Evolutionary conservation across 2,888 invertebrate species (phyloP).

Genomic region (Tholera decimalis): DNA sequence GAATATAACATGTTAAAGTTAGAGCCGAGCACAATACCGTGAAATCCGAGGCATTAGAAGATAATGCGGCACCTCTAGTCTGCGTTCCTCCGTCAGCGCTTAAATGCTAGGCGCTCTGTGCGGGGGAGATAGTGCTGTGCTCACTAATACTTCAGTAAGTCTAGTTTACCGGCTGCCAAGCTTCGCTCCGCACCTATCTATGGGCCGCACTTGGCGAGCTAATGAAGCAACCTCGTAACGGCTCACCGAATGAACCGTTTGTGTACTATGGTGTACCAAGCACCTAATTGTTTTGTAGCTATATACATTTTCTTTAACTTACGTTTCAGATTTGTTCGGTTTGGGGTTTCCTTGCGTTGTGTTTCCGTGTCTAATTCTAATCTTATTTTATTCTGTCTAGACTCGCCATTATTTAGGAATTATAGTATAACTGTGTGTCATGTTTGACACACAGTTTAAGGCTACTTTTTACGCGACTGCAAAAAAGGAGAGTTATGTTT

Average conservation of each 20-base stretch:
- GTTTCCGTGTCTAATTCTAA: not conserved
- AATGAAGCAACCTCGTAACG: conserved; percentile 67
- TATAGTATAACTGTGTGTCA: too few species aligned
- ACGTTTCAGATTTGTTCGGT: conserved; percentile 12
- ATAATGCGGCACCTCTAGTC: conserved; percentile 54
- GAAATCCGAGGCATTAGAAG: conserved; percentile 57
- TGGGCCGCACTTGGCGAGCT: conserved; percentile 73
- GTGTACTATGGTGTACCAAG: conserved; percentile 36
- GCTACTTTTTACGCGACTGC: too few species aligned
- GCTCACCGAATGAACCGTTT: conserved; percentile 45
- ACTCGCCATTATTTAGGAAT: too few species aligned
- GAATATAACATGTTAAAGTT: conserved; percentile 57
- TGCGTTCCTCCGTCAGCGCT: conserved; percentile 50
- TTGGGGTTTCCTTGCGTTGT: not conserved
- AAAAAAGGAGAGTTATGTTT: too few species aligned
- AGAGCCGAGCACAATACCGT: conserved; percentile 45
- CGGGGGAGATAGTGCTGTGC: conserved; percentile 69
- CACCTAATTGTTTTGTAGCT: conserved; percentile 45
- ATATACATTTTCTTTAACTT: conserved; percentile 21
- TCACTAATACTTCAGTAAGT: conserved; percentile 78
- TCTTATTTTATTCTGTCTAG: too few species aligned
- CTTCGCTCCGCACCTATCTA: conserved; percentile 71
- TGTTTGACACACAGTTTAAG: too few species aligned
- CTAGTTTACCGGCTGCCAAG: conserved; percentile 68
- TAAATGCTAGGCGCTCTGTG: conserved; percentile 61